Base-by-base conservation (phyloP, 1,140 invertebrate genomes). In the Palaemon carinicauda region DNA sequence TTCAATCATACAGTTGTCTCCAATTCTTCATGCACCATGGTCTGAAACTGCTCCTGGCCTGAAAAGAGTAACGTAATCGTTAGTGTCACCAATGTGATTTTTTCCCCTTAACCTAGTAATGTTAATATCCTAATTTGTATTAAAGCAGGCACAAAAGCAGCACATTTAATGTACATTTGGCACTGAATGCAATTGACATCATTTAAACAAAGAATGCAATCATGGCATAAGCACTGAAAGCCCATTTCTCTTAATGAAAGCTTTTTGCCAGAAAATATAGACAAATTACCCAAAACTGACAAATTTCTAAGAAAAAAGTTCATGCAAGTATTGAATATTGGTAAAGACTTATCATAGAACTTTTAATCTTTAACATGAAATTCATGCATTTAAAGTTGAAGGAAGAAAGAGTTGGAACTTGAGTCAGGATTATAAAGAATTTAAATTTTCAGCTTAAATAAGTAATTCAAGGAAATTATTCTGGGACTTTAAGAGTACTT, bases 11-110 rank as follows among this genome's bases (percentile, higher is more conserved):
- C 88, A 21, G 88, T 86, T 33, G 88, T 89, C 65, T 89, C 88
- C 56, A 89, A 71, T 65, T 89, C 88, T 33, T 87, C 83, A 73
- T 87, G 83, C 50, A 87, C 80, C 74, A 87, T 85, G 60, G 73
- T 89, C 65, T 89, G 87, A 83, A 89, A 89, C 69, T 89, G 85
- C 84, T 89, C 89, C 81, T 89, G 89, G 71, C 80, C 81, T 88
- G 81, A 51, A 75, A 88, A 50, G 52, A 84, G 19, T 33, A 75
- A 31, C 24, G 17, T 17, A 17, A 75, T 75, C 73, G 41, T 75
- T 75, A 41, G 41, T 12, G 9, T 41, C 33, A 41, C 41, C 41
- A 41, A 41, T 41, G 12, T 5, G 41, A 12, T 41, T 41, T 41
- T 41, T 41, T 41, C 33, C 9, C 9, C 33, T 41, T 41, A 41